Conservation (phyloP, 1,140 invertebrate species). For the Drosophila chauvacae region DNA sequence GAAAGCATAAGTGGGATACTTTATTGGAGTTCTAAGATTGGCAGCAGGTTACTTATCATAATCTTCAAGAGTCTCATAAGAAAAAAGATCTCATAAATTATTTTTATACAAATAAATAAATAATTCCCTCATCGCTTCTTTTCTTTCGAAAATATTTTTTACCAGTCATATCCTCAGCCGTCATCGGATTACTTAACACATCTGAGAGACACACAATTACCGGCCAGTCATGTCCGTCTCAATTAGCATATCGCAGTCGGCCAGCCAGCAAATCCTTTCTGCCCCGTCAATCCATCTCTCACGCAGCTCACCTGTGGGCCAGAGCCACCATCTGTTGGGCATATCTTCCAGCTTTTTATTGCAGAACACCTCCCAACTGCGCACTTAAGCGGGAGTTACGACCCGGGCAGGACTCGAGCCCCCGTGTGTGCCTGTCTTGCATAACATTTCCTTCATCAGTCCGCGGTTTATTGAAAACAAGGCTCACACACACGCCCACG, state of each 20-base stretch:
- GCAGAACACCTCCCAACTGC: slow-evolving; percentile 52
- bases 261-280: slow-evolving; percentile 39
- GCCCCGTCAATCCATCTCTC: slow-evolving; percentile 33
- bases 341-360: slow-evolving; percentile 41
- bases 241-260: slow-evolving; percentile 48
- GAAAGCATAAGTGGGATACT: too few relatives aligned
- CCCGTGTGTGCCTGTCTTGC: slow-evolving; percentile 68
- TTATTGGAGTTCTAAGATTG: not conserved
- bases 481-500: slow-evolving; percentile 71
- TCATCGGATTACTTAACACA: slow-evolving; percentile 37
- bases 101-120: not conserved
- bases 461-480: slow-evolving; percentile 36
- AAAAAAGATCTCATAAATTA: not conserved
- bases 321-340: slow-evolving; percentile 26
- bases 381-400: slow-evolving; percentile 59
- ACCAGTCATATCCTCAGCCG: not conserved
- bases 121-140: not conserved
- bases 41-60: not conserved
- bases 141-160: not conserved
- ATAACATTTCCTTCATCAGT: slow-evolving; percentile 78
- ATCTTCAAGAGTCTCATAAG: not conserved
- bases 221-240: slow-evolving; percentile 33
- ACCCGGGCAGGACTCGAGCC: slow-evolving; percentile 31
- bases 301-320: slow-evolving; percentile 11
- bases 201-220: slow-evolving; percentile 29